Conservation (phyloP, 2,888 invertebrate species). For the Leucoptera coffeella region DNA sequence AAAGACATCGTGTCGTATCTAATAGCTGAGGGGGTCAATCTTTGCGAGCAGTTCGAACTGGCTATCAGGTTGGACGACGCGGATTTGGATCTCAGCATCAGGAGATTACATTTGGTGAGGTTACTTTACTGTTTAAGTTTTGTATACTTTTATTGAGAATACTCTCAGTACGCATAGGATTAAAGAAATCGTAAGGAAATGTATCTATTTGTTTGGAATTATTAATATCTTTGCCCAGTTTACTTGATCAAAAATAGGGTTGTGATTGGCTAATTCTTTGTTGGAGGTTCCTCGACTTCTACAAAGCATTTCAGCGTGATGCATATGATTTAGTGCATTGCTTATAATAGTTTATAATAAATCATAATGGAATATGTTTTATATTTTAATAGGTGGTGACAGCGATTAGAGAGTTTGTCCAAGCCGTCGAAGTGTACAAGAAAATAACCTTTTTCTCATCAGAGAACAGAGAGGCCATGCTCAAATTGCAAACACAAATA, state of each 20-base stretch:
- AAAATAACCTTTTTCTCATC: slow-evolving; percentile 52
- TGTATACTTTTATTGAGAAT: not conserved
- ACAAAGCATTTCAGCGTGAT: too few relatives aligned
- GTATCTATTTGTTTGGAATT: not conserved
- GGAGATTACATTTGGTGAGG: slow-evolving; percentile 65
- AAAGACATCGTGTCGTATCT: slow-evolving; percentile 66
- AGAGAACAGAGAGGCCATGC: slow-evolving; percentile 48
- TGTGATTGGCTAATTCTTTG: too few relatives aligned
- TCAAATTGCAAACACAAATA: slow-evolving; percentile 56
- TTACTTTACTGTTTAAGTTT: slow-evolving; percentile 3
- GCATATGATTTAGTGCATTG: too few relatives aligned
- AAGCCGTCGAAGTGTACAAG: slow-evolving; percentile 63
- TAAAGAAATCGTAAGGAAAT: too few relatives aligned
- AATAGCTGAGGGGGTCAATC: slow-evolving; percentile 66
- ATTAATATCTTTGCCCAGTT: not conserved
- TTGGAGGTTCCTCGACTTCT: too few relatives aligned
- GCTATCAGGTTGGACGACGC: slow-evolving; percentile 51
- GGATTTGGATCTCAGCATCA: slow-evolving; percentile 59
- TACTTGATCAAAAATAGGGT: too few relatives aligned
- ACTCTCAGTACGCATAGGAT: too few relatives aligned
- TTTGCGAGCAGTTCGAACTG: slow-evolving; percentile 67
- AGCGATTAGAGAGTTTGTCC: slow-evolving; percentile 67
- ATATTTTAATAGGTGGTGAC: slow-evolving; percentile 56
- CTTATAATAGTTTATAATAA: too few relatives aligned
- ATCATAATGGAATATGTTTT: too few relatives aligned